Evolutionary conservation across 2,888 invertebrate species (phyloP).

Genomic region (Halictus quadricinctus): DNA sequence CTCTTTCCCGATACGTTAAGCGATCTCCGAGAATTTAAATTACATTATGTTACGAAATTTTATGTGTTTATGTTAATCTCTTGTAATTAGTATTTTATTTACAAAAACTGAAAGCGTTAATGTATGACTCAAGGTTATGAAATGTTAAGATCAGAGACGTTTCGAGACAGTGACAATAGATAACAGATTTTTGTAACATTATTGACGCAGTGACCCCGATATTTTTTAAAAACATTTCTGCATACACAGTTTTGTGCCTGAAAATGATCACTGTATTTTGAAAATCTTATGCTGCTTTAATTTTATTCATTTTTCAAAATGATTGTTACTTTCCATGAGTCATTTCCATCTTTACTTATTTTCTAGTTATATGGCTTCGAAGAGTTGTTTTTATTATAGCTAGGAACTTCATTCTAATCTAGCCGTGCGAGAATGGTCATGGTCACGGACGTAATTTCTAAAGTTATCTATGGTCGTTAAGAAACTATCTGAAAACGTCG

Average conservation of each 20-base stretch:
- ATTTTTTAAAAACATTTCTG: background rate
- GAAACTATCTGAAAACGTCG: background rate
- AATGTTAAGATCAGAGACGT: background rate
- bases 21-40: background rate
- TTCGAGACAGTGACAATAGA: background rate
- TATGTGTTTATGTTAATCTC: background rate
- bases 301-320: background rate
- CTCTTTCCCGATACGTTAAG: background rate
- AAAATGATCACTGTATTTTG: background rate
- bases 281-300: background rate
- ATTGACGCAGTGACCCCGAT: background rate
- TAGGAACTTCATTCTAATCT: conserved; percentile 25
- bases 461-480: conserved; percentile 31
- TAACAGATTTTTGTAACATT: conserved; percentile 2
- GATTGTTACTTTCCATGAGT: background rate
- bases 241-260: background rate
- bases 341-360: background rate
- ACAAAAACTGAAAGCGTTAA: background rate
- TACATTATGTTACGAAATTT: background rate
- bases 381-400: background rate
- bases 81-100: background rate
- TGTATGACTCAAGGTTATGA: background rate
- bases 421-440: conserved; percentile 27
- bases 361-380: background rate
- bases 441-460: conserved; percentile 28